Evolutionary conservation across 1,140 invertebrate genomes (phyloP).

Genomic region (Nixonia krombeini): DNA sequence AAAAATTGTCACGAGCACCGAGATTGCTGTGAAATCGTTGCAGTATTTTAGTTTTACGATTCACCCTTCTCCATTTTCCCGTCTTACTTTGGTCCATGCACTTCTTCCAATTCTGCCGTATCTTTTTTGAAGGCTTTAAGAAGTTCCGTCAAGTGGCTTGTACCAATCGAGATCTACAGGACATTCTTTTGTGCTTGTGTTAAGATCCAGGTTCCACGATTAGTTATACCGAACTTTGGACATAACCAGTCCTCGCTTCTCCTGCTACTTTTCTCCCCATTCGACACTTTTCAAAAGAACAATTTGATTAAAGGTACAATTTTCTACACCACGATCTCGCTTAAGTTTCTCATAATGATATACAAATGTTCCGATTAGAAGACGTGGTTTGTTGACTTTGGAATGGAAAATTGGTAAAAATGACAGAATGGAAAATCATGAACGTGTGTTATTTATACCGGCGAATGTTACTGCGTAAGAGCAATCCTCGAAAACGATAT

Average conservation of each 20-base stretch:
- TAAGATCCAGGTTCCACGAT: background rate
- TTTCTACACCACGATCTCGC: no score
- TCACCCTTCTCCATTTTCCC: constrained; percentile 19
- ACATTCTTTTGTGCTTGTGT: background rate
- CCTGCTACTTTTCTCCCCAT: no score
- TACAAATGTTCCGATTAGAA: no score
- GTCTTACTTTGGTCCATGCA: background rate
- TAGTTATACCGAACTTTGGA: no score
- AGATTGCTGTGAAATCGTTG: constrained; percentile 48
- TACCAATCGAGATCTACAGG: background rate
- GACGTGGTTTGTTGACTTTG: no score
- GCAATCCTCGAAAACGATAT: constrained; percentile 39
- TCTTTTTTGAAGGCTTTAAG: background rate
- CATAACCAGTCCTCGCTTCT: no score
- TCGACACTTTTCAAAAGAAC: no score
- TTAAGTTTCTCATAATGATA: no score
- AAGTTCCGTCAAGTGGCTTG: background rate
- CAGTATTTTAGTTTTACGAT: constrained; percentile 58
- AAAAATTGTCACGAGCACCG: constrained; percentile 60
- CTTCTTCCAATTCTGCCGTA: no score
- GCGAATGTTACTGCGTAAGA: background rate
- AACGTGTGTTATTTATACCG: constrained; percentile 6
- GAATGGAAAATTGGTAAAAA: background rate
- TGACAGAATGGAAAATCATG: background rate
- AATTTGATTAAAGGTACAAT: no score